Base-by-base conservation (phyloP, 2,888 invertebrate genomes). In the Ligdia adustata region DNA sequence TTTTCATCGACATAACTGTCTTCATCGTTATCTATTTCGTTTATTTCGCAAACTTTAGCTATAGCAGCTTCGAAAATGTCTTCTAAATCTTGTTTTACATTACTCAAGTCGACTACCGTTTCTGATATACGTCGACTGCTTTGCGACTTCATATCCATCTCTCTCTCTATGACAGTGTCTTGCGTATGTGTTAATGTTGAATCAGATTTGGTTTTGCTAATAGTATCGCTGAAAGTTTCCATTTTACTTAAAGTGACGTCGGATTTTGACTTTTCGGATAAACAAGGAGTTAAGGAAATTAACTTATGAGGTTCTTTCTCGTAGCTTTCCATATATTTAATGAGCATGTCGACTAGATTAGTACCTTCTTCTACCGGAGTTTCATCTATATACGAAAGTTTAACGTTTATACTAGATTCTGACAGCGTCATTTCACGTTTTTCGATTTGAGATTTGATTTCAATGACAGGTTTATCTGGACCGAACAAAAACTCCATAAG, bases 401-500 rank as follows among this genome's bases (percentile, higher is more conserved):
- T 81, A 0, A 87, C 78, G 42, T 90, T 88, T 1, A 87, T 72
- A 61, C 81, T 79, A 1, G 85, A 77, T 52, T 84, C 83, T 1
- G 85, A 82, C 1, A 90, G 51, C 38, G 82, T 78, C 12, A 81
- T 71, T 1, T 80, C 73, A 62, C 69, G 66, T 29, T 71, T 72
- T 0, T 71, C 61, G 0, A 13, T 24, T 6, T 35, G 24, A 52
- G 82, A 65, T 24, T 74, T 74, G 1, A 81, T 72, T 64, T 84
- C 81, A 58, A 84, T 79, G 1, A 74, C 55, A 1, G 85, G 87
- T 43, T 82, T 85, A 24, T 86, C 86, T 3, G 79, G 74, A 1
- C 89, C 89, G 32, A 91, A 88, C 2, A 91, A 62, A 16, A 90
- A 91, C 40, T 91, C 91, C 86, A 91, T 89, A 0, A 91, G 60